phyloP scores from a whole-genome alignment of 2,113 vertebrate species.

The Vireo altiloquus region DNA sequence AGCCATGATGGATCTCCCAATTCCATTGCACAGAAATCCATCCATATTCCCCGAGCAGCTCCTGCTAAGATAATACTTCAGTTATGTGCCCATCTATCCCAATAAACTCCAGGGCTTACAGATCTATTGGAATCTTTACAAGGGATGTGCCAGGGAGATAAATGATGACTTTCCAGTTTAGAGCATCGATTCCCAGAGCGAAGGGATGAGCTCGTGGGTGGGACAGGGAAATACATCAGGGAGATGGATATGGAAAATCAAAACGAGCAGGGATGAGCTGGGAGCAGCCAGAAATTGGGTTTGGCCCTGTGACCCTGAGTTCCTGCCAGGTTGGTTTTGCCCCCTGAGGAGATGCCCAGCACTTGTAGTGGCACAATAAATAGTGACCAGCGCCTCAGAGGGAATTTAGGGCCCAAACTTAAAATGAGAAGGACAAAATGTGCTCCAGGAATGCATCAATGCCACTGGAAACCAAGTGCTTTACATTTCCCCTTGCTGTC shows the following conservation, averaged over 20 bases:
- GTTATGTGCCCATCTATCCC: slow-evolving; percentile 21
- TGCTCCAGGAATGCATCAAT: not conserved
- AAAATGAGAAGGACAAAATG: not conserved
- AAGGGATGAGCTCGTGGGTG: not conserved
- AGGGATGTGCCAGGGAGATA: not conserved
- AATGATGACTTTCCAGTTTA: not conserved
- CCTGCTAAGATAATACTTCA: slow-evolving; percentile 26
- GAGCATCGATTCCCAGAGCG: not conserved
- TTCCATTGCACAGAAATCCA: not conserved
- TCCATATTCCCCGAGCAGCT: slow-evolving; percentile 4
- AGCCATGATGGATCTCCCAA: slow-evolving; percentile 9
- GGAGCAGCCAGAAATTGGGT: not conserved
- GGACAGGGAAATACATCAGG: not conserved
- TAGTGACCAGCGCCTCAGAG: not conserved
- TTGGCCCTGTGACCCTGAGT: not conserved
- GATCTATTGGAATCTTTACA: not conserved
- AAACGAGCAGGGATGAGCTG: not conserved
- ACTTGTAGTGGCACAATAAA: not conserved
- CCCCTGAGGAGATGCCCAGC: not conserved
- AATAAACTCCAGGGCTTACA: not conserved
- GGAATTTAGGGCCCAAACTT: not conserved
- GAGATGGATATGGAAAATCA: not conserved
- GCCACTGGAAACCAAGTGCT: not conserved
- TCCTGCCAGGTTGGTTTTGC: not conserved
- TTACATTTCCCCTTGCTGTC: not conserved